Evolutionary conservation across 2,888 invertebrate genomes (phyloP), one percentile per base, ranked within the genome.

Genomic region (Latrodectus elegans): DNA sequence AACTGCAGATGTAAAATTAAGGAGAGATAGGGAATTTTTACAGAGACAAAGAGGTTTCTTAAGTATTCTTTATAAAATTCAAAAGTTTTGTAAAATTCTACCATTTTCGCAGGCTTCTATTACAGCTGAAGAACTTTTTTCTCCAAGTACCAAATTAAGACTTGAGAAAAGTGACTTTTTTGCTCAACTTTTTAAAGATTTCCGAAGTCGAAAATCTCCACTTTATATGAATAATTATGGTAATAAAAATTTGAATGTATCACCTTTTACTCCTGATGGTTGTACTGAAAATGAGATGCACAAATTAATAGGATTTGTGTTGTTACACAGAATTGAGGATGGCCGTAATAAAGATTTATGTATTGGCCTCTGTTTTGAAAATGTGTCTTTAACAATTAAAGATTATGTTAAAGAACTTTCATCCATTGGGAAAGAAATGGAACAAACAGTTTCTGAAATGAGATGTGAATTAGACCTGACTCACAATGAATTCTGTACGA

Each of bases 401-500:
- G 52, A 26, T 9, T 81, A 73, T 49, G 15, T 81, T 12, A 53
- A 65, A n/a, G 81, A 81, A 8, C 15, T 81, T 8, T 53, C 81
- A 12, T 67, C 65, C 53, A 38, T 67, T 53, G 73, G 73, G 9
- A 73, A 81, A 52, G 67, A 81, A n/a, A 74, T 74, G n/a, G 60
- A 60, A 60, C n/a, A 60, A 15, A 60, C 60, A 11, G 73, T 81
- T 8, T 38, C 38, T 53, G 81, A 65, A 26, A 51, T 81, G 65
- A 65, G 53, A 67, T 52, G 67, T 65, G 65, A 81, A 55, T 38
- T 82, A 17, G 75, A 68, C 17, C 75, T 75, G 52, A 72, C 72
- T 14, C 86, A 87, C 67, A 60, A 77, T 55, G 86, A 87, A 17
- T 77, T 70, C 51, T 87, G 86, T 55, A 76, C 77, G 2, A 87